phyloP scores from a whole-genome alignment of 2,797 vertebrate species.

The Amphiprion clarkii region DNA sequence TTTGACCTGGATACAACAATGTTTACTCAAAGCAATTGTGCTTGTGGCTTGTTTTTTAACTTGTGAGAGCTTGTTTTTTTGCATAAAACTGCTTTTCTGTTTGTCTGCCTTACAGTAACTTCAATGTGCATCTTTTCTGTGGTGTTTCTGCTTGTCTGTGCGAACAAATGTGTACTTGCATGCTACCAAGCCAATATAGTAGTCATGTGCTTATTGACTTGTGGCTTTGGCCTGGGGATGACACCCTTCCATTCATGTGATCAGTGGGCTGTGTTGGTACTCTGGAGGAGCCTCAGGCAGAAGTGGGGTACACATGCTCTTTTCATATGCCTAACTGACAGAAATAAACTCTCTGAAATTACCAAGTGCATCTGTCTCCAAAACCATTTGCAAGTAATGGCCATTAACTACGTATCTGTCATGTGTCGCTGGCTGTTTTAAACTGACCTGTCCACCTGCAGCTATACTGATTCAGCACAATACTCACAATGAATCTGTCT shows the following conservation, averaged over 20 bases:
- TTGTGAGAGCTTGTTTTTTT: conserved; percentile 33
- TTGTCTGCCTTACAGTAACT: conserved; percentile 29
- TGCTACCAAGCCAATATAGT: conserved; percentile 62
- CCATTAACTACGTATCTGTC: background rate
- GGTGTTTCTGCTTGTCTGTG: conserved; percentile 30
- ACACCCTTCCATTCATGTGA: conserved; percentile 78
- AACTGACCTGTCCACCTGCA: background rate
- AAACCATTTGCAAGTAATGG: conserved; percentile 11
- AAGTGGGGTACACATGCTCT: conserved; percentile 40
- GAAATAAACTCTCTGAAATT: conserved; percentile 56
- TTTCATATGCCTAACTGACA: conserved; percentile 57
- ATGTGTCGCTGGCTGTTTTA: background rate
- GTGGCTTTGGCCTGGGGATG: conserved; percentile 76
- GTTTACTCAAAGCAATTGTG: conserved; percentile 48
- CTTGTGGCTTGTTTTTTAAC: conserved; percentile 24
- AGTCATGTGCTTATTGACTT: conserved; percentile 83
- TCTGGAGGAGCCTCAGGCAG: conserved; percentile 41
- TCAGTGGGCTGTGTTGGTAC: conserved; percentile 51
- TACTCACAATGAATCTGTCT: conserved; percentile 6
- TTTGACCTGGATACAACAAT: conserved; percentile 56
- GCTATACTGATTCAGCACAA: conserved; percentile 23
- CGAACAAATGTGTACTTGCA: conserved; percentile 42
- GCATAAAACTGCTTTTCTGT: conserved; percentile 35
- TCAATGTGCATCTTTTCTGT: conserved; percentile 8
- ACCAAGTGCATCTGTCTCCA: conserved; percentile 34